Percentiles rank a stretch among this genome's conserved stretches.
Evolutionary conservation across 2,888 invertebrate species (phyloP).

Genomic region (Leucozona laternaria): DNA sequence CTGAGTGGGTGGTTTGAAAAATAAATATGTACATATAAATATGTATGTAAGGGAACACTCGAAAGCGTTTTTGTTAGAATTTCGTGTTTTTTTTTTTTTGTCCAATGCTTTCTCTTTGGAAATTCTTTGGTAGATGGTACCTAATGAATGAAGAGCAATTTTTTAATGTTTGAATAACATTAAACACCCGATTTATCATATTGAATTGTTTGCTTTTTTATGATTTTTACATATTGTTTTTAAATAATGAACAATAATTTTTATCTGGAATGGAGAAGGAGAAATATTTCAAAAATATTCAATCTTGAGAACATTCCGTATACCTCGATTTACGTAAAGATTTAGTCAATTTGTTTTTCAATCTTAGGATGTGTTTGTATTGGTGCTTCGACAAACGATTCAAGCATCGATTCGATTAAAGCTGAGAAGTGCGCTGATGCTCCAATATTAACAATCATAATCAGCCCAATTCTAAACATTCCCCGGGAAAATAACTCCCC

Average conservation of each 20-base stretch:
- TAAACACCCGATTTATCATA: not conserved
- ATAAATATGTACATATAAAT: not conserved
- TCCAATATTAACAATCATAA: too few species aligned
- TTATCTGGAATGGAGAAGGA: not conserved
- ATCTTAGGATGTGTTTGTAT: too few species aligned
- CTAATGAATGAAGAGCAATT: constrained; percentile 26
- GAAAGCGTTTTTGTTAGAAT: not conserved
- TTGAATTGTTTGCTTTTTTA: not conserved
- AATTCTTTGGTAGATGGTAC: not conserved
- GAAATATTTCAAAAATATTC: not conserved
- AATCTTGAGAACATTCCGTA: too few species aligned
- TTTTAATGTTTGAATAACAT: constrained; percentile 12
- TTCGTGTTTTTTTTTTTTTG: not conserved
- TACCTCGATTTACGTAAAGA: too few species aligned
- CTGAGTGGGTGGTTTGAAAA: constrained; percentile 40
- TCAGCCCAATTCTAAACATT: too few species aligned
- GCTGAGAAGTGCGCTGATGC: too few species aligned
- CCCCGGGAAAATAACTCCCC: too few species aligned
- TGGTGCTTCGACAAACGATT: too few species aligned
- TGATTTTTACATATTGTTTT: not conserved
- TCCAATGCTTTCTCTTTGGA: not conserved
- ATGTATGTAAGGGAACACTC: not conserved
- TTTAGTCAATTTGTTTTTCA: too few species aligned
- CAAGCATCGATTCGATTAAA: too few species aligned
- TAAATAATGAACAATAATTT: not conserved